phyloP scores from a whole-genome alignment of 2,888 invertebrate genomes.

The Drepanosiphum platanoidis region DNA sequence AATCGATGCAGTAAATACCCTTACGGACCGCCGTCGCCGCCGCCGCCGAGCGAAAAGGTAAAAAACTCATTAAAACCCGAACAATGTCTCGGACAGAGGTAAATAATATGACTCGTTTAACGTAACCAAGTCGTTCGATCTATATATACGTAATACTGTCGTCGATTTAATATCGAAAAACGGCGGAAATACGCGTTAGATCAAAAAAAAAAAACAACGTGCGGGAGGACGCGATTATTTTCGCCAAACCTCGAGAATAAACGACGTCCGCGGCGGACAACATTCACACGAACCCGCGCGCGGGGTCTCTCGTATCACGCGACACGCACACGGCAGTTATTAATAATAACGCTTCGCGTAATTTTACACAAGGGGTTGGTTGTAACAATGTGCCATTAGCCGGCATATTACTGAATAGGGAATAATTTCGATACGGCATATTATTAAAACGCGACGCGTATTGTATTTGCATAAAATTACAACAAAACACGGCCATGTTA shows the following conservation, averaged over 20 bases:
- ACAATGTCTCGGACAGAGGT: background rate
- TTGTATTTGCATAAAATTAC: constrained; percentile 54
- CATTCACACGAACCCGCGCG: background rate
- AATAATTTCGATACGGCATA: constrained; percentile 27
- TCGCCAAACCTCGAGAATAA: background rate
- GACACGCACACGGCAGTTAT: constrained; percentile 8
- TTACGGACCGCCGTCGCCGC: constrained; percentile 17
- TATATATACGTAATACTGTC: no score
- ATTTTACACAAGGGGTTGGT: constrained; percentile 33
- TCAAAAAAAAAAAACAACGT: background rate
- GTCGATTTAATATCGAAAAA: background rate
- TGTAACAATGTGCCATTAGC: constrained; percentile 33
- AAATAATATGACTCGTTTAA: background rate
- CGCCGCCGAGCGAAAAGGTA: constrained; percentile 44
- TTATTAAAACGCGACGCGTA: constrained; percentile 24
- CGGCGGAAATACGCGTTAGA: background rate
- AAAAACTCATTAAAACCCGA: constrained; percentile 50
- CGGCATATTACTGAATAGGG: constrained; percentile 33
- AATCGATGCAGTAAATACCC: constrained; percentile 56
- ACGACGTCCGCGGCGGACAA: background rate
- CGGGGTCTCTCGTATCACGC: background rate
- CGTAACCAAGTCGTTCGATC: background rate
- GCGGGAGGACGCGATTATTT: no score
- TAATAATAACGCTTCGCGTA: background rate
- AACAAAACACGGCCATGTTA: constrained; percentile 36